Evolutionary conservation across 2,797 vertebrate genomes (phyloP), one percentile per base, ranked within the genome.

Genomic region (Sparus aurata): DNA sequence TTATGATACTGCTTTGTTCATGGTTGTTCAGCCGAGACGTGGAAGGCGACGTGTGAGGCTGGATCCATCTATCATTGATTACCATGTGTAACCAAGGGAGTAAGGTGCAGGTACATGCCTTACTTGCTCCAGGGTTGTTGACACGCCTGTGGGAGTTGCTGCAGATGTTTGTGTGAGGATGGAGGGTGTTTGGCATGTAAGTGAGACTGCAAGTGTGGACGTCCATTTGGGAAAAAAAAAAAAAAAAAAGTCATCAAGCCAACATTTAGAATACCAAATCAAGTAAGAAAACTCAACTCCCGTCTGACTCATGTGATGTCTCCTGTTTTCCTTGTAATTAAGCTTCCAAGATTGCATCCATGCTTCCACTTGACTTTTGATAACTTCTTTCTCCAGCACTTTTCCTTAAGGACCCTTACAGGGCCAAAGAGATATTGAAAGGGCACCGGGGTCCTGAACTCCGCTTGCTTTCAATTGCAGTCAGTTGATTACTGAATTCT

Each of bases 1-100:
- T 53, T 69, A 64, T 63, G 55, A 63, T 47, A 1, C 10, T 23
- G 64, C 52, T 63, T 84, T 80, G 69, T 69, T 72, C 38, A 27
- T 18, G 67, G 41, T 46, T 54, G 53, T 68, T 80, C 76, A 22
- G 5, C 27, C 25, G 41, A 49, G 54, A 65, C 38, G 45, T 62
- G 38, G 17, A 73, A 60, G 23, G 38, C 38, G 2, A 38, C 10
- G 38, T 38, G 38, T 38, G 38, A 38, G 38, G 38, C 38, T 38
- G 38, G 38, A 25, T 54, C 18, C 25, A 22, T 61, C 55, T 57
- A 3, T 47, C 58, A 10, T 13, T 69, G 55, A 79, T 71, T 47
- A 60, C 55, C 22, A 16, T 43, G 55, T 46, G 54, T 65, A 55
- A 64, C 15, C 38, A 25, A 46, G 12, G 17, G 27, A 41, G n/a